Base-by-base conservation (phyloP, 2,113 vertebrate species). In the Struthidea cinerea region DNA sequence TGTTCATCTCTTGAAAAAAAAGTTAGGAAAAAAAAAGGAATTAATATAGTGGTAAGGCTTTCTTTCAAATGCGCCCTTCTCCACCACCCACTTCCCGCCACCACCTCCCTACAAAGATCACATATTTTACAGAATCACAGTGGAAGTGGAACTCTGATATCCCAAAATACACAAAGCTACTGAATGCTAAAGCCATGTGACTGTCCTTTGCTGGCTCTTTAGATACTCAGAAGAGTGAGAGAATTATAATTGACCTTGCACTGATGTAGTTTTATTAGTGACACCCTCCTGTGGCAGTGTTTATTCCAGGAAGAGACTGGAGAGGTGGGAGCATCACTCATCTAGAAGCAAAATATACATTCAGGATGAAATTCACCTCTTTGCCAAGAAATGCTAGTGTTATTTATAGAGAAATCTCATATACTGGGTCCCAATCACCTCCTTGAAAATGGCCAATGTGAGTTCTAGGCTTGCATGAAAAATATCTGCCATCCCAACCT, bases 31-130 rank as follows among this genome's bases (percentile, higher is more conserved):
- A 41, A 28, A 63, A 68, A 57, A 21, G 0, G 13, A 30, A 81
- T 53, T 0, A 42, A 7, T 0, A 0, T 35, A 19, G 7, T 27
- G 9, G 37, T 79, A 52, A 53, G 22, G 1, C 7, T 78, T 89
- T 73, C 23, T 70, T 74, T 87, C n/a, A 63, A 79, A 59, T 35
- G 5, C 16, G 55, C 4, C 8, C n/a, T 70, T 55, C 27, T 46
- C 4, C 13, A 10, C 6, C 27, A 28, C 1, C 2, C 21, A 27
- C 10, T 18, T 20, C 7, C 5, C 0, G 0, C 5, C 6, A 30
- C 7, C 0, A 0, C 21, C 17, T 30, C 13, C 8, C 23, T 5
- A 2, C 6, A 16, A 26, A 59, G 46, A 49, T 64, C 42, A 76
- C 30, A 73, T 21, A 39, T 19, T 77, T 84, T 67, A 39, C 23